Base-by-base conservation (phyloP, 2,113 vertebrate species). In the Neolamprologus toae region DNA sequence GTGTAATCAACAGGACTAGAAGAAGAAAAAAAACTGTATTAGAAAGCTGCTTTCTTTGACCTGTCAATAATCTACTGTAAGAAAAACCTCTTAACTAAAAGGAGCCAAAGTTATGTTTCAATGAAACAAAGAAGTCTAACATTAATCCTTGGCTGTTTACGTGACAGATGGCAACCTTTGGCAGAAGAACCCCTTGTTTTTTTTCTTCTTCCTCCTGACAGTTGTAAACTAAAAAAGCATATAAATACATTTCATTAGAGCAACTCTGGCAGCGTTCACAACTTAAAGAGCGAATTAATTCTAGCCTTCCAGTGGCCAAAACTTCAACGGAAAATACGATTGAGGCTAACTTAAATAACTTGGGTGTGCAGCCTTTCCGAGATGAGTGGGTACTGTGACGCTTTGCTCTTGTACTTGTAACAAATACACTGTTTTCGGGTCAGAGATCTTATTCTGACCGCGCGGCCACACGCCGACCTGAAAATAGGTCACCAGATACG, bases 131-230 rank as follows among this genome's bases (percentile, higher is more conserved):
- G 28, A 92, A 92, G 85, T 83, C 35, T 85, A 86, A 91, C 82
- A 80, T 88, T 85, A 90, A 92, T 94, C 93, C 91, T 92, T 93
- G 90, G 91, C 89, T 57, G 86, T 85, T 90, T 63, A 89, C 86
- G 84, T 90, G 45, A 84, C n/a, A 82, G 68, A 84, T 85, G 90
- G 85, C 59, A 88, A 93, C 86, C 90, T 94, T 92, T 92, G 93
- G 93, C 91, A 93, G 83, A 91, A 88, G 37, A 92, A 89, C 86
- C 21, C 49, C 26, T 33, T 84, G 19, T 66, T 13, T n/a, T 86
- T 82, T 86, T 82, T 78, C 4, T 57, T 11, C n/a, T 85, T 86
- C 82, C 85, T 84, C 80, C 76, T 10, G 40, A 92, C 80, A 81
- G 53, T 61, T 84, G 83, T 85, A 86, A 93, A 88, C 81, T 85